Evolutionary conservation across 2,888 invertebrate species (phyloP).

Genomic region (Agonopterix arenella): DNA sequence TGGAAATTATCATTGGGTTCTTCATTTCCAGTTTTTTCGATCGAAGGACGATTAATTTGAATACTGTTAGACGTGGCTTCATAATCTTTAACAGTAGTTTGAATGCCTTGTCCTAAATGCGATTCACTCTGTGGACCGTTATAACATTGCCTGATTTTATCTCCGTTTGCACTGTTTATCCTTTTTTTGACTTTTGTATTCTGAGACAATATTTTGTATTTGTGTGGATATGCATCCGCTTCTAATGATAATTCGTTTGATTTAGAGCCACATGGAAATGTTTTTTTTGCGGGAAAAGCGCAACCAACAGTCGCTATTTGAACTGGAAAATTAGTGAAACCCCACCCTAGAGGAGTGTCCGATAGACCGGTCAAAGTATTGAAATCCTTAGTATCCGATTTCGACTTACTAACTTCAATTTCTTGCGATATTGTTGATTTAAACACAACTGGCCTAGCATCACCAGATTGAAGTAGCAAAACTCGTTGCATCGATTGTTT

Average conservation of each 20-base stretch:
- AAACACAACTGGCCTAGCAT: conserved; percentile 38
- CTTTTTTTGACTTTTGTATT: no score
- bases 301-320: conserved; percentile 55
- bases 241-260: neutral
- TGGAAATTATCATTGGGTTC: neutral
- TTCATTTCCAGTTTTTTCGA: neutral
- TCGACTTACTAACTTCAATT: conserved; percentile 19
- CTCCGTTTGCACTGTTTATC: neutral
- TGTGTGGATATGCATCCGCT: neutral
- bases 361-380: conserved; percentile 18
- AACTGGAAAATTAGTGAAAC: conserved; percentile 37
- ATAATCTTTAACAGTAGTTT: no score
- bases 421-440: conserved; percentile 35
- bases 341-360: conserved; percentile 33
- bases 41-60: neutral
- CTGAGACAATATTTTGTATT: neutral
- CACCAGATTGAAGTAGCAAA: conserved; percentile 48
- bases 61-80: neutral
- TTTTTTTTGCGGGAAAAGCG: conserved; percentile 27
- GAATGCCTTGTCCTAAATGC: no score
- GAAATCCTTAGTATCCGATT: conserved; percentile 23
- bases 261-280: neutral
- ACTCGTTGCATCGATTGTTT: conserved; percentile 45
- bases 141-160: neutral
- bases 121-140: neutral